These are phyloP conservation scores for Ailuropoda melanoleuca DNA, from an alignment of 2,113 vertebrate species.

Conservation along the genomic window DNA sequence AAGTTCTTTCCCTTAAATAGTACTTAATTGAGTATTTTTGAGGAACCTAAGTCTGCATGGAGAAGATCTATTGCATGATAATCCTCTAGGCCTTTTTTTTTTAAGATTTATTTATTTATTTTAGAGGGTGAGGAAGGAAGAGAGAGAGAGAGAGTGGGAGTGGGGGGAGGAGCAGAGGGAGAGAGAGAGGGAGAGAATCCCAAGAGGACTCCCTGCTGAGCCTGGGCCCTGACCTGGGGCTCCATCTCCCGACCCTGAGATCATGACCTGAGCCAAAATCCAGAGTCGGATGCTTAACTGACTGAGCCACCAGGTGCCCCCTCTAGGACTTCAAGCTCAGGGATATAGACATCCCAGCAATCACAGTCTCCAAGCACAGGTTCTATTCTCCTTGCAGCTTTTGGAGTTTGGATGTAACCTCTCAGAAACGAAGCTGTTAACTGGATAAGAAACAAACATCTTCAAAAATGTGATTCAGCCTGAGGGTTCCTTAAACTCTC, in stretches of 20 bases:
- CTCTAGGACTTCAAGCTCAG: neutral
- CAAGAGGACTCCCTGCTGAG: neutral
- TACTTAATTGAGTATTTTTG: neutral
- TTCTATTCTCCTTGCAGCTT: neutral
- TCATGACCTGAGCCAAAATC: neutral
- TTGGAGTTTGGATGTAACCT: neutral
- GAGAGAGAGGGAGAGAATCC: neutral
- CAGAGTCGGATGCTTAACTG: neutral
- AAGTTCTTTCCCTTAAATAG: neutral
- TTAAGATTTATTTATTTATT: neutral
- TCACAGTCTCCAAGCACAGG: neutral
- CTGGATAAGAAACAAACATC: constrained; percentile 12
- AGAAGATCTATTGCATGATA: neutral
- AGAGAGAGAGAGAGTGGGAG: neutral
- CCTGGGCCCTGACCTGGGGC: neutral
- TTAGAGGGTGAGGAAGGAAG: neutral
- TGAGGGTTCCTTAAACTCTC: neutral
- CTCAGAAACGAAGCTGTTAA: neutral
- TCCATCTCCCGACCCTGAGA: neutral
- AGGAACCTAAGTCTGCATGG: neutral
- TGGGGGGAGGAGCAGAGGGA: neutral
- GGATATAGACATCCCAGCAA: neutral
- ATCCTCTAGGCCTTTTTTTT: neutral
- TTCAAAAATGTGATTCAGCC: neutral
- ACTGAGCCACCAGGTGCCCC: neutral